These are phyloP conservation scores for Epirrhoe tristata DNA, from an alignment of 2,888 invertebrate species.

Conservation along the genomic window DNA sequence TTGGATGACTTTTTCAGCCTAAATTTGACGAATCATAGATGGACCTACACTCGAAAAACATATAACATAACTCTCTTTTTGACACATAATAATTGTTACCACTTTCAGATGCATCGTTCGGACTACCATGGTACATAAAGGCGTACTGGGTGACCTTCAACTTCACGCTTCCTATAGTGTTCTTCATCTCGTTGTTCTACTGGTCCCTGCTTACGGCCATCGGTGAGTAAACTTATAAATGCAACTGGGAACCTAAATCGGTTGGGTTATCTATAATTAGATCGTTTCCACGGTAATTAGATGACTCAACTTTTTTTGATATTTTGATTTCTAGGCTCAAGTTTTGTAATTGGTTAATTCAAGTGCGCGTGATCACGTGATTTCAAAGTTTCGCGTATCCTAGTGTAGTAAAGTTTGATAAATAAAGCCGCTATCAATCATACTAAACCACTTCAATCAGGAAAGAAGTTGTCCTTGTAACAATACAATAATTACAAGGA, in stretches of 20 bases:
- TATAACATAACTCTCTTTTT: no score
- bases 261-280: no score
- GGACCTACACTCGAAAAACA: no score
- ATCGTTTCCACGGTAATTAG: no score
- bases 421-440: neutral
- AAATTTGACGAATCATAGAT: no score
- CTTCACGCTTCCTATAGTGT: constrained; percentile 64
- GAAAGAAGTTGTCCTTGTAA: constrained; percentile 2
- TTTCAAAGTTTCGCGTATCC: no score
- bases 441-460: neutral
- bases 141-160: constrained; percentile 71
- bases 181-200: constrained; percentile 76
- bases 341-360: neutral
- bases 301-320: no score
- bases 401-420: neutral
- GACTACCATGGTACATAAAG: constrained; percentile 68
- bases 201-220: constrained; percentile 62
- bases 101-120: constrained; percentile 64
- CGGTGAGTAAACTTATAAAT: constrained; percentile 51
- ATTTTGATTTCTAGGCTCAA: no score
- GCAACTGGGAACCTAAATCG: no score
- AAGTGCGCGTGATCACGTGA: no score
- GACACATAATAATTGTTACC: neutral
- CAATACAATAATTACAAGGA: neutral
- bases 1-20: no score